Base-by-base conservation (phyloP, 1,140 invertebrate genomes). In the Fopius arisanus region DNA sequence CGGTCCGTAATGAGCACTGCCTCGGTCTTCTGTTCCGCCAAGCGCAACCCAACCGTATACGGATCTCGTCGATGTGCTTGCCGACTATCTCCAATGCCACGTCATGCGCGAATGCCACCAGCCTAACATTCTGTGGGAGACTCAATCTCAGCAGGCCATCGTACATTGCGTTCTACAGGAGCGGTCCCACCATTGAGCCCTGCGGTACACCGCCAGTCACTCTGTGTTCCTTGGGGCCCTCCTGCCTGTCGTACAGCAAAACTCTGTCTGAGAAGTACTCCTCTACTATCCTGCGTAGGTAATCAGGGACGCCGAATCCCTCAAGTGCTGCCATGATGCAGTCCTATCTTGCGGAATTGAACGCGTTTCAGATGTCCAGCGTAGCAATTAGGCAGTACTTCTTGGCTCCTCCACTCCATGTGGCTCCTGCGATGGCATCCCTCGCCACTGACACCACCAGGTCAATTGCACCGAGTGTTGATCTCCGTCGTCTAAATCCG, bases 131-230 rank as follows among this genome's bases (percentile, higher is more conserved):
- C 3, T 4, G 3, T 33, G 31, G 31, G 3, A 33, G 31, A 4
- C 3, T 9, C 9, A 33, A 3, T 9, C 9, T 33, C 31, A 33
- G 31, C 75, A 84, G 31, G 26, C 37, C 76, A 63, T 83, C 77
- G 37, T 81, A 83, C 33, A 79, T 28, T 3, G 78, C 23, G 70
- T 80, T 82, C n/a, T n/a, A n/a, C n/a, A n/a, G n/a, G n/a, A n/a
- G n/a, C n/a, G n/a, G n/a, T n/a, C n/a, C n/a, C n/a, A 83, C 54
- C 14, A 81, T 70, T 4, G 75, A 78, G 0, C 78, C 78, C 51
- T 37, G 33, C 5, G 33, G 33, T 37, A 37, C 33, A 12, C 12
- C 33, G 4, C 33, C 33, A 37, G 33, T 37, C 5, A 4, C 33
- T 37, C 33, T 37, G 12, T 37, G 12, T 37, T 4, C 12, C 33